A percentile compares a stretch with the other conserved stretches of the same genome.
phyloP scores from a whole-genome alignment of 2,797 vertebrate genomes.

The Perdix hodgsoniae region DNA sequence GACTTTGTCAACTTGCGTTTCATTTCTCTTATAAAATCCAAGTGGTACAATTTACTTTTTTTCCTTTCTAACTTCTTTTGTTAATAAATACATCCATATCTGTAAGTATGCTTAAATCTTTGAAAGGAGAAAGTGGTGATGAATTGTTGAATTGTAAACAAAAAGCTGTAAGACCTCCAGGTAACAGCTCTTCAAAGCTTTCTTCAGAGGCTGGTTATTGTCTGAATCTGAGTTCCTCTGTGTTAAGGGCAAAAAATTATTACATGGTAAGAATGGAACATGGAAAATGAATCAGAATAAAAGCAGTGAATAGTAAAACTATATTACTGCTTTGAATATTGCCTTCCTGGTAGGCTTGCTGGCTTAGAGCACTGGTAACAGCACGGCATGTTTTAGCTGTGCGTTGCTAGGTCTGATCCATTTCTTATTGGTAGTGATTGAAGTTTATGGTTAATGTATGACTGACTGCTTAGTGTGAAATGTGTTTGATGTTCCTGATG shows the following conservation, averaged over 20 bases:
- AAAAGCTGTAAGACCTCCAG: constrained; percentile 17
- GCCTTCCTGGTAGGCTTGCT: not conserved
- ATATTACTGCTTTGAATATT: not conserved
- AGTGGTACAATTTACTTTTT: not conserved
- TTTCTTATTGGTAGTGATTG: not conserved
- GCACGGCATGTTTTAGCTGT: not conserved
- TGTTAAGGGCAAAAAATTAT: not conserved
- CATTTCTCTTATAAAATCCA: not conserved
- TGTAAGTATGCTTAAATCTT: constrained; percentile 1
- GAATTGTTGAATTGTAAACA: constrained; percentile 14
- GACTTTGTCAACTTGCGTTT: not conserved
- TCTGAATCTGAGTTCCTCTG: constrained; percentile 15
- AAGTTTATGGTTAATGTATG: constrained; percentile 3
- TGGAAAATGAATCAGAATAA: not conserved
- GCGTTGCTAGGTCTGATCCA: not conserved
- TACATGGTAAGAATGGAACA: constrained; percentile 27
- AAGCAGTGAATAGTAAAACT: not conserved
- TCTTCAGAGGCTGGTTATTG: not conserved
- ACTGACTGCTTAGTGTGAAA: not conserved
- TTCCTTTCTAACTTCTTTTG: not conserved
- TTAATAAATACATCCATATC: not conserved
- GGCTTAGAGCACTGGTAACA: not conserved
- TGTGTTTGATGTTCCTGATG: not conserved
- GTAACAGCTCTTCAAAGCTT: constrained; percentile 20
- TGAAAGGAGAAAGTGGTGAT: not conserved